phyloP scores from a whole-genome alignment of 1,140 invertebrate species.

The Elymnias hypermnestra region DNA sequence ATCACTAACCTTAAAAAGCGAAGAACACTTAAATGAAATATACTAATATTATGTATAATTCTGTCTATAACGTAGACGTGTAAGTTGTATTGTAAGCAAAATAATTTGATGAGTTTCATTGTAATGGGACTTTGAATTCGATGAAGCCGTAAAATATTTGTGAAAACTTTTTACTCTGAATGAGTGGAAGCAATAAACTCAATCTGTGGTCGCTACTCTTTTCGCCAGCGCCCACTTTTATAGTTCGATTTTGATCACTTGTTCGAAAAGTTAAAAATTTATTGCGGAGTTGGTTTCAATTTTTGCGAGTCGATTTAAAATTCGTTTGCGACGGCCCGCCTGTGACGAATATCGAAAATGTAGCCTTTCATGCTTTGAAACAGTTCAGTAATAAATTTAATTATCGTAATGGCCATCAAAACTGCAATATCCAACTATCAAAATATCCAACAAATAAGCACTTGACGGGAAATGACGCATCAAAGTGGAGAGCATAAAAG shows the following conservation, averaged over 20 bases:
- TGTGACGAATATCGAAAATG: not conserved
- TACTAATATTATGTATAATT: no score
- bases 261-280: constrained; percentile 72
- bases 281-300: constrained; percentile 65
- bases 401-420: constrained; percentile 15
- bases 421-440: constrained; percentile 24
- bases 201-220: constrained; percentile 61
- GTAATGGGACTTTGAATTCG: constrained; percentile 19
- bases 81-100: not conserved
- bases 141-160: constrained; percentile 39
- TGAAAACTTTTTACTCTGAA: constrained; percentile 49
- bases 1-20: no score
- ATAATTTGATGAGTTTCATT: constrained; percentile 4
- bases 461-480: constrained; percentile 53
- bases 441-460: constrained; percentile 43
- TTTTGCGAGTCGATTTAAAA: constrained; percentile 43
- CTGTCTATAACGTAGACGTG: no score
- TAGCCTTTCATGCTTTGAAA: not conserved
- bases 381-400: constrained; percentile 21
- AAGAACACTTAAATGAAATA: no score
- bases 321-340: not conserved
- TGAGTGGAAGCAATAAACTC: constrained; percentile 62
- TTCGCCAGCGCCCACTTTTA: constrained; percentile 55
- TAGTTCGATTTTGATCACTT: constrained; percentile 71
- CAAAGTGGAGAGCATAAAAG: constrained; percentile 58